phyloP scores from a whole-genome alignment of 2,888 invertebrate species.

The Dysmachus trigonus region DNA sequence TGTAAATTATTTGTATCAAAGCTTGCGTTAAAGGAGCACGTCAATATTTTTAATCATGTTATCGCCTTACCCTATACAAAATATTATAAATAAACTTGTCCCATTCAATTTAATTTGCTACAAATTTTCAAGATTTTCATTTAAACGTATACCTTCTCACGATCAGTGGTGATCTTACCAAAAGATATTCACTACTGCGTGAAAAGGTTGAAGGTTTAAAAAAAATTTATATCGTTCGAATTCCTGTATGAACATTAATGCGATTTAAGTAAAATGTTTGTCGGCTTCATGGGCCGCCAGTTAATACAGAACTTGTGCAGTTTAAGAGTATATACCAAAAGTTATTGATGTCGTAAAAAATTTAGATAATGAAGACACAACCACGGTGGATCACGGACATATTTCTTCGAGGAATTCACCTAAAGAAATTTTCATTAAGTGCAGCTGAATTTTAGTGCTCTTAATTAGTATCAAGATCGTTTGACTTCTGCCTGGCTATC shows the following conservation, averaged over 20 bases:
- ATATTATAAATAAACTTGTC: background rate
- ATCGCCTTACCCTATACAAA: background rate
- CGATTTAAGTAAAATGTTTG: background rate
- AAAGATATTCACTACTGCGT: background rate
- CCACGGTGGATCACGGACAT: background rate
- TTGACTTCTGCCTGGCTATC: background rate
- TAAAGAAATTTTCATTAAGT: background rate
- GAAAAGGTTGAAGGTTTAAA: background rate
- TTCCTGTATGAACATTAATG: background rate
- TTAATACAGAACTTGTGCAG: background rate
- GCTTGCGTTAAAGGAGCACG: background rate
- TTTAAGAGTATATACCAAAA: background rate
- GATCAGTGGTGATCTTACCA: background rate
- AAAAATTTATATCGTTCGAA: background rate
- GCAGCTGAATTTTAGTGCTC: background rate
- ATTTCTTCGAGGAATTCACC: background rate
- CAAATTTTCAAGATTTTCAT: background rate
- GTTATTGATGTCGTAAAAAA: background rate
- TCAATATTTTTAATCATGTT: background rate
- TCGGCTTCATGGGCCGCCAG: background rate
- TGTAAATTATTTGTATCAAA: background rate
- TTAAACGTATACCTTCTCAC: background rate
- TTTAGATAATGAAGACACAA: constrained; percentile 16
- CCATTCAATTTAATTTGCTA: background rate
- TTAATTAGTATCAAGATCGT: background rate